Conservation (phyloP, 1,140 invertebrate species). For the Phymastichus coffea region DNA sequence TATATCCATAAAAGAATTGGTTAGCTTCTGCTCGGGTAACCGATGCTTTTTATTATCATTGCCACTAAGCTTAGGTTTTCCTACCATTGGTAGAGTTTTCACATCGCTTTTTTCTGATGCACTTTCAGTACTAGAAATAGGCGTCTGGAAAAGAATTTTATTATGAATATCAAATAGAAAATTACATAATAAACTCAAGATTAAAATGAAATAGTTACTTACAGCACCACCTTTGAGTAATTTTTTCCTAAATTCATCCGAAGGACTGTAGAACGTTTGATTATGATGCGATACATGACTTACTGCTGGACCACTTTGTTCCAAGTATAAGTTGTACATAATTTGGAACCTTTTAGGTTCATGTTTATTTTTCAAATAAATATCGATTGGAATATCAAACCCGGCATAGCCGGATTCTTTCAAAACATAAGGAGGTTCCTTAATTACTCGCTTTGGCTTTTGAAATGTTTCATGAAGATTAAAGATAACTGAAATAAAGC, state of each 20-base stretch:
- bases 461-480: constrained; percentile 88
- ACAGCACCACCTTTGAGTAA: constrained; percentile 83
- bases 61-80: constrained; percentile 69
- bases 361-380: constrained; percentile 88
- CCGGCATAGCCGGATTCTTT: constrained; percentile 94
- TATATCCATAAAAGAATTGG: constrained; percentile 72
- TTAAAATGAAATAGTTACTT: constrained; percentile 35
- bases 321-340: constrained; percentile 83
- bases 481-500: constrained; percentile 73
- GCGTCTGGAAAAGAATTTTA: constrained; percentile 33
- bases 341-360: constrained; percentile 86
- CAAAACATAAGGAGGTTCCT: constrained; percentile 88
- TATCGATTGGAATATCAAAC: constrained; percentile 86
- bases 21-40: constrained; percentile 62
- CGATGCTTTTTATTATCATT: constrained; percentile 62
- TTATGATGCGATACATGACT: constrained; percentile 69
- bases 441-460: constrained; percentile 84
- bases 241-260: constrained; percentile 85
- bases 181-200: neutral
- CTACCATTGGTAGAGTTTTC: constrained; percentile 56
- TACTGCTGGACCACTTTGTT: constrained; percentile 70
- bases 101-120: constrained; percentile 46
- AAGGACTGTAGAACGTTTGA: constrained; percentile 79
- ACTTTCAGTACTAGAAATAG: constrained; percentile 40
- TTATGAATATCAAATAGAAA: neutral